Evolutionary conservation across 2,113 vertebrate species (phyloP).

Genomic region (Theropithecus gelada): DNA sequence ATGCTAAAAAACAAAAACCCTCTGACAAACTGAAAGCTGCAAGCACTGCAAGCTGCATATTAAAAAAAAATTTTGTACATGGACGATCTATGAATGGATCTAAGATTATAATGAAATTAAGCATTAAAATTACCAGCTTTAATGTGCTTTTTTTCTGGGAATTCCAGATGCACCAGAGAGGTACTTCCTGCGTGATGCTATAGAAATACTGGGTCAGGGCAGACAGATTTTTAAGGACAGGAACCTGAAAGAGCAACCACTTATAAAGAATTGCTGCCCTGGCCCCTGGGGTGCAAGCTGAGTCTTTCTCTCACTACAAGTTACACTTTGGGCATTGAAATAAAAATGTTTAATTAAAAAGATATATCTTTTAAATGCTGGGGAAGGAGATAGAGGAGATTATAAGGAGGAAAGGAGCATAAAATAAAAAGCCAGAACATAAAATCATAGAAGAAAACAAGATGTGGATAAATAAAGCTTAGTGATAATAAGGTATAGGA

Average conservation of each 20-base stretch:
- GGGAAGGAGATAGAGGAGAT: not conserved
- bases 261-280: not conserved
- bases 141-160: not conserved
- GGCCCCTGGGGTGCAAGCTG: not conserved
- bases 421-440: not conserved
- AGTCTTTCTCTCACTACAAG: not conserved
- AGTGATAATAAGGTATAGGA: not conserved
- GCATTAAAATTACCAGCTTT: not conserved
- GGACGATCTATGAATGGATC: not conserved
- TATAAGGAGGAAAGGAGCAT: not conserved
- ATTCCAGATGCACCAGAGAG: not conserved
- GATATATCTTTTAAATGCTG: not conserved
- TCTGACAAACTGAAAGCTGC: not conserved
- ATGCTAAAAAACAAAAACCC: not conserved
- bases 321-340: not conserved
- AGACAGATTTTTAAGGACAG: not conserved
- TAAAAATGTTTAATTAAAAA: not conserved
- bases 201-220: not conserved
- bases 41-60: not conserved
- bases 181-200: not conserved
- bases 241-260: not conserved
- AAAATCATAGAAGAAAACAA: conserved; percentile 1
- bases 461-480: not conserved
- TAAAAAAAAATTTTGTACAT: not conserved
- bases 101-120: not conserved